Evolutionary conservation across 2,113 vertebrate genomes (phyloP).

Genomic region (Pseudolaguvia tuberculata): DNA sequence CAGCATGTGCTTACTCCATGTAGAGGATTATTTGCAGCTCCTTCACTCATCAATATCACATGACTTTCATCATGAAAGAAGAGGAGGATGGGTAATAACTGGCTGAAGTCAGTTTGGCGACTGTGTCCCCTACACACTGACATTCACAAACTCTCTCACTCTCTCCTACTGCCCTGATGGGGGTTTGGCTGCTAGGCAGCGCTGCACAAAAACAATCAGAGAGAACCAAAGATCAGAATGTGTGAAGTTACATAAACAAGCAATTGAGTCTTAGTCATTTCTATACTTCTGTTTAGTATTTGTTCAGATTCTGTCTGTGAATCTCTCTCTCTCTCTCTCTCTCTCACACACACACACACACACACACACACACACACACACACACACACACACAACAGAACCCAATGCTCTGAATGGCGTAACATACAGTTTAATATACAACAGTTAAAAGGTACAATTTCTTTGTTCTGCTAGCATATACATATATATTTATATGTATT

Average conservation of each 20-base stretch:
- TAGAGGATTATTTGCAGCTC: conserved; percentile 20
- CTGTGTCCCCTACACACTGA: neutral
- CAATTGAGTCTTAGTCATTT: neutral
- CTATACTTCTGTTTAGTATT: neutral
- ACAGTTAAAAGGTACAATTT: too few relatives aligned
- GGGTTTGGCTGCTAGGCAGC: conserved; percentile 24
- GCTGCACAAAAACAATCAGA: conserved; percentile 12
- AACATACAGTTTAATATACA: neutral
- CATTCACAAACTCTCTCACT: neutral
- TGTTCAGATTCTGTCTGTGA: neutral
- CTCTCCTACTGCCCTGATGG: neutral
- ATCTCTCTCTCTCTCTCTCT: too few relatives aligned
- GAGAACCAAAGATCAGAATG: neutral
- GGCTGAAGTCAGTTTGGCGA: neutral
- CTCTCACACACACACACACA: neutral
- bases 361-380: too few relatives aligned
- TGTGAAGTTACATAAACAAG: conserved; percentile 6
- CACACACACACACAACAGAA: neutral
- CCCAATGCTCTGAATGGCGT: neutral
- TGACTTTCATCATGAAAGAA: conserved; percentile 18
- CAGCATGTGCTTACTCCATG: conserved; percentile 6
- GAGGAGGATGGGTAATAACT: conserved; percentile 4
- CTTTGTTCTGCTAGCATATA: too few relatives aligned
- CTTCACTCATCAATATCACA: conserved; percentile 15
- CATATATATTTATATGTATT: too few relatives aligned